phyloP scores from a whole-genome alignment of 2,797 vertebrate species.

The Epinephelus awoara region DNA sequence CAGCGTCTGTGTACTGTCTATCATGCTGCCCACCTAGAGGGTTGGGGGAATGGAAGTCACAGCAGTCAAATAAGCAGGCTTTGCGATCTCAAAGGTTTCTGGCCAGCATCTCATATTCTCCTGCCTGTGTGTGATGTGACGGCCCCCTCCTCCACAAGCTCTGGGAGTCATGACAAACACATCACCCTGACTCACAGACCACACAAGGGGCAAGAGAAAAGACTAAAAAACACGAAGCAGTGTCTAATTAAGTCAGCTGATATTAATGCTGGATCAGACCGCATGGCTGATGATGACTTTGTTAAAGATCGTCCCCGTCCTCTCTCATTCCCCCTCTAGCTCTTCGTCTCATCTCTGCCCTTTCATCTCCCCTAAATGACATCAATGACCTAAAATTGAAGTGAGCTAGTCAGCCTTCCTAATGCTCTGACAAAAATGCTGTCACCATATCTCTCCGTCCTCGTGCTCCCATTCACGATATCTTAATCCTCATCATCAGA shows the following conservation, averaged over 20 bases:
- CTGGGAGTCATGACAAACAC: slow-evolving; percentile 19
- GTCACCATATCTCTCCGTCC: slow-evolving; percentile 45
- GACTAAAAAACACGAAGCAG: neutral
- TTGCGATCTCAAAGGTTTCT: slow-evolving; percentile 38
- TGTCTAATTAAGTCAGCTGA: slow-evolving; percentile 30
- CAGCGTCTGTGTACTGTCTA: slow-evolving; percentile 31
- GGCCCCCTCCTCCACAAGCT: slow-evolving; percentile 9
- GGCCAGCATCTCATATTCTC: neutral
- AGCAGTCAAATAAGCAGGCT: slow-evolving; percentile 45
- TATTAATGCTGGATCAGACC: slow-evolving; percentile 28
- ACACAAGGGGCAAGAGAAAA: slow-evolving; percentile 1
- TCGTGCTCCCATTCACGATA: slow-evolving; percentile 41
- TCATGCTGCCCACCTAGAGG: slow-evolving; percentile 51
- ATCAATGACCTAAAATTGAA: slow-evolving; percentile 68
- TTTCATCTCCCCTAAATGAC: slow-evolving; percentile 59
- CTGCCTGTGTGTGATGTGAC: slow-evolving; percentile 12
- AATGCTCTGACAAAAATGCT: slow-evolving; percentile 38
- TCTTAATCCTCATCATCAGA: slow-evolving; percentile 70
- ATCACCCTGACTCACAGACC: slow-evolving; percentile 24
- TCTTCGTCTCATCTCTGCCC: slow-evolving; percentile 55
- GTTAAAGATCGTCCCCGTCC: slow-evolving; percentile 28
- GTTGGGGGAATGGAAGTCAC: slow-evolving; percentile 41
- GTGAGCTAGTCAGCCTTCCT: slow-evolving; percentile 32
- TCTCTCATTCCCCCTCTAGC: slow-evolving; percentile 43
- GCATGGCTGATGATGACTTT: slow-evolving; percentile 21